Conservation (phyloP, 2,113 vertebrate species). For the Rhinichthys klamathensis region DNA sequence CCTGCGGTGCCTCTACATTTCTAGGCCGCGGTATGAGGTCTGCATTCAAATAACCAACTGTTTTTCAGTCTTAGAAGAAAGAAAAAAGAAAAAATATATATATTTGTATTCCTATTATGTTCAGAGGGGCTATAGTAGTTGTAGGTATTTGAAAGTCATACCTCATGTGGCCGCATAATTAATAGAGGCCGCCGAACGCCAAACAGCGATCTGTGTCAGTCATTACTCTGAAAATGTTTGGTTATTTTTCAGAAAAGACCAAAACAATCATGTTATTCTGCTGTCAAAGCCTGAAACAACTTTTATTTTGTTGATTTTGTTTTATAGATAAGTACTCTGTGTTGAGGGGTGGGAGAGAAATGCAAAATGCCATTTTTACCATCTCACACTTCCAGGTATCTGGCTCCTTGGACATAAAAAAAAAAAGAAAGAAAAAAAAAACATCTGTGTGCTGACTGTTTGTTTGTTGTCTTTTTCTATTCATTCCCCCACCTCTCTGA, state of each 20-base stretch:
- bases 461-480: slow-evolving; percentile 77
- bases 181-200: slow-evolving; percentile 38
- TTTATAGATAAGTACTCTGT: slow-evolving; percentile 85
- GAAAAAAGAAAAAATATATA: neutral
- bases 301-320: slow-evolving; percentile 72
- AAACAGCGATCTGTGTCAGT: slow-evolving; percentile 52
- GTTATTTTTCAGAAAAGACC: slow-evolving; percentile 54
- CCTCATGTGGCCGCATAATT: neutral
- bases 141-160: slow-evolving; percentile 15
- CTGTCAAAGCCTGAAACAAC: slow-evolving; percentile 74
- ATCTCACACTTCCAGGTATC: slow-evolving; percentile 82
- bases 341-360: slow-evolving; percentile 82
- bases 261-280: slow-evolving; percentile 66
- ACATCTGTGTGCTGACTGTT: slow-evolving; percentile 79
- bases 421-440: slow-evolving; percentile 65
- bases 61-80: neutral
- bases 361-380: slow-evolving; percentile 81
- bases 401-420: slow-evolving; percentile 73
- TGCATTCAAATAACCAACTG: neutral
- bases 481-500: slow-evolving; percentile 75
- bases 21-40: neutral
- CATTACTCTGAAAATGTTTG: slow-evolving; percentile 58
- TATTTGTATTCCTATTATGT: neutral
- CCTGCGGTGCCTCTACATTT: slow-evolving; percentile 26
- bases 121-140: neutral